A percentile compares a stretch with the other conserved stretches of the same genome.
Evolutionary conservation across 2,113 vertebrate species (phyloP).

Genomic region (Anhinga rufa): DNA sequence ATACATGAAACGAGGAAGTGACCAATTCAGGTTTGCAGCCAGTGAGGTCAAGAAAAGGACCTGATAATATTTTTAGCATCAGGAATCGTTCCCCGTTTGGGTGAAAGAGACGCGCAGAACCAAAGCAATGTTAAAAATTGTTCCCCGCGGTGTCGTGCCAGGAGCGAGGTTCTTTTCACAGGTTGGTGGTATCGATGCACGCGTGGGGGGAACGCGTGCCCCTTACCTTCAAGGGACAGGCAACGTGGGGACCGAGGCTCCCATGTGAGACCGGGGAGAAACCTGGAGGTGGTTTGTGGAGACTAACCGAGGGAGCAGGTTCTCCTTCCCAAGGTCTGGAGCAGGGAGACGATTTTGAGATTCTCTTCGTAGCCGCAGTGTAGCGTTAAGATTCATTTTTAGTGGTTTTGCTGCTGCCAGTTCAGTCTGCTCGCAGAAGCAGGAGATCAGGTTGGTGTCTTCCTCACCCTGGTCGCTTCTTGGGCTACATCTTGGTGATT

Average conservation of each 20-base stretch:
- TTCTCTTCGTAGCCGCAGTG: fast-evolving
- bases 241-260: background rate
- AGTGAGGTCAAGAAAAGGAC: background rate
- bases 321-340: background rate
- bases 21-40: background rate
- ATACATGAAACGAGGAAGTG: background rate
- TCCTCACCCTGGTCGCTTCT: background rate
- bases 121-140: background rate
- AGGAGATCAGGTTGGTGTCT: background rate
- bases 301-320: background rate
- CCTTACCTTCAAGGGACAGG: background rate
- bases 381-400: fast-evolving
- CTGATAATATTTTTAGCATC: background rate
- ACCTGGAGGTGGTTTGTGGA: background rate
- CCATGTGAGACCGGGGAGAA: background rate
- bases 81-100: background rate
- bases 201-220: fast-evolving
- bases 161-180: background rate
- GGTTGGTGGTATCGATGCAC: no score
- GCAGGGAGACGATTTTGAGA: background rate
- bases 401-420: background rate
- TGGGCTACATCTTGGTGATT: background rate
- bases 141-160: background rate
- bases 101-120: background rate
- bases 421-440: background rate